Evolutionary conservation across 2,113 vertebrate genomes (phyloP), one percentile per base, ranked within the genome.

Genomic region (Thomomys bottae): DNA sequence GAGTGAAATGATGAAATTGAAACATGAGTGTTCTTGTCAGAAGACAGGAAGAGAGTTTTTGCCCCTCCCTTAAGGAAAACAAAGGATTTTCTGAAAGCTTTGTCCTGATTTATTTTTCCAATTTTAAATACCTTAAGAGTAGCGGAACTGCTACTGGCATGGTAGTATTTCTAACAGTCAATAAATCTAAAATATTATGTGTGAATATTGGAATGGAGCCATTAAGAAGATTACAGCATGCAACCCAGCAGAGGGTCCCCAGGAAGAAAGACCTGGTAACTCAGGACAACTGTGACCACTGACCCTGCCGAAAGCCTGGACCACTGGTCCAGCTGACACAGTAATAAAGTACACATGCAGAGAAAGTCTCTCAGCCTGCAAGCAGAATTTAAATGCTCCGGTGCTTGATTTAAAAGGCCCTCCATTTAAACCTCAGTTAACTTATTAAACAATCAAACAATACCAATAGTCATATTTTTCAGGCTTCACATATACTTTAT

Each of bases 131-230:
- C 97, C 96, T 98, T 97, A 97, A 96, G 97, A 98, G 96, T 94
- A 98, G 98, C 98, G 98, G 98, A 99, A 99, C 98, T 97, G 98
- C 98, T 98, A 99, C 98, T 98, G 98, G 98, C 98, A 96, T 98
- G 98, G 98, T 96, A 99, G 98, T 98, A 98, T 99, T 98, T 98
- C 98, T 99, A 98, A 98, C 98, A 99, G 98, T 98, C 99, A 98
- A 99, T 99, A 99, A 99, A 99, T 99, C 98, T 98, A 97, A 98
- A 98, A 99, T 98, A 99, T 99, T 99, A 99, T 98, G 99, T 99
- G 99, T 98, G 98, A 99, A 99, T 98, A 99, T 98, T 98, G 97
- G 98, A 98, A 98, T 96, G 97, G 98, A 98, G 98, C 98, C 98
- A 98, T 99, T 99, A 99, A 98, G 98, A 98, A 98, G 98, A 98